Evolutionary conservation across 2,797 vertebrate species (phyloP).

Genomic region (Protonibea diacanthus): DNA sequence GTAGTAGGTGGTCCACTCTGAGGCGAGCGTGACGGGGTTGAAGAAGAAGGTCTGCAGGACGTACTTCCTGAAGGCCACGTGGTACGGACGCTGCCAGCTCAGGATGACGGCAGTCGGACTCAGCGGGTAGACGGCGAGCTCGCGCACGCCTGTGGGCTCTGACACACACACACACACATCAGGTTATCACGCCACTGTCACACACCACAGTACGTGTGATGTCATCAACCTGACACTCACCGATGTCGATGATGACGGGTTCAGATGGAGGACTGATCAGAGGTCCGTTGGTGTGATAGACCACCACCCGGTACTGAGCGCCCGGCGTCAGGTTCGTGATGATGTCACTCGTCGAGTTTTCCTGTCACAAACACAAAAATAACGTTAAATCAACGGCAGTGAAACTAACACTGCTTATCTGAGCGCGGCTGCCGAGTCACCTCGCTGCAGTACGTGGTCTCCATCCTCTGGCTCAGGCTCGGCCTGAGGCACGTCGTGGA

Average conservation of each 20-base stretch:
- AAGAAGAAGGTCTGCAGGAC: conserved; percentile 97
- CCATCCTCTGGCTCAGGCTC: conserved; percentile 92
- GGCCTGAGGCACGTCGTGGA: conserved; percentile 94
- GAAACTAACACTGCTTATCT: too few species aligned
- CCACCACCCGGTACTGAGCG: conserved; percentile 93
- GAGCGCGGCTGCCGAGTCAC: conserved; percentile 63
- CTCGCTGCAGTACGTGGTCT: conserved; percentile 92
- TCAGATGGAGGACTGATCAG: conserved; percentile 94
- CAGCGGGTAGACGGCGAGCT: conserved; percentile 91
- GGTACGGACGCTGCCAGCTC: conserved; percentile 93
- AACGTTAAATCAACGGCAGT: too few species aligned
- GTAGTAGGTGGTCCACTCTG: conserved; percentile 97
- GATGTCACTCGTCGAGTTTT: conserved; percentile 91
- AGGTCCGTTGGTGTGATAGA: conserved; percentile 92
- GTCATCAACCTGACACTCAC: too few species aligned
- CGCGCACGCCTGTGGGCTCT: conserved; percentile 94
- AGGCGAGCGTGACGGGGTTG: conserved; percentile 92
- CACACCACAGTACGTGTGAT: neutral
- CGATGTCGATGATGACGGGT: conserved; percentile 93
- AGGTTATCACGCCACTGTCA: neutral
- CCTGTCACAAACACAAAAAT: conserved; percentile 76
- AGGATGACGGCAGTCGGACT: conserved; percentile 92
- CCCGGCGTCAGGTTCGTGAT: conserved; percentile 93
- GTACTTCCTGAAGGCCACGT: conserved; percentile 94
- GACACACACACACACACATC: conserved; percentile 8